phyloP scores from a whole-genome alignment of 2,888 invertebrate species.

The Thyatira batis region DNA sequence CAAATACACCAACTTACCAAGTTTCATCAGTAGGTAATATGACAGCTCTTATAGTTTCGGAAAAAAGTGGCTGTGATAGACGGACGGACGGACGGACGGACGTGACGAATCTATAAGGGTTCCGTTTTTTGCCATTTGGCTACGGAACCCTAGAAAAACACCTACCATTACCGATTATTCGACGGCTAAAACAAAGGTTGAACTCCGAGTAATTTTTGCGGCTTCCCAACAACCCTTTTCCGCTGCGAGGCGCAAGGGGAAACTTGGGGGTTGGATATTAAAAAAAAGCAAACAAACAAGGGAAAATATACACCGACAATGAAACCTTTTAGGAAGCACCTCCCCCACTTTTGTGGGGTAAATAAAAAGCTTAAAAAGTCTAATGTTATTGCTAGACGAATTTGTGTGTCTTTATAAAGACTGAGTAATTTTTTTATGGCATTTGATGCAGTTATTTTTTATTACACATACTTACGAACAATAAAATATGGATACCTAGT shows the following conservation, averaged over 20 bases:
- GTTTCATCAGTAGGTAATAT: no score
- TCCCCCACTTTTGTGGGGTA: constrained; percentile 53
- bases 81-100: no score
- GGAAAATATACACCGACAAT: constrained; percentile 61
- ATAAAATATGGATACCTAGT: no score
- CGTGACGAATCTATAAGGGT: no score
- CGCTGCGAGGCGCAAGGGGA: constrained; percentile 26
- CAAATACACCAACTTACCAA: no score
- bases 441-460: no score
- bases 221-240: constrained; percentile 73
- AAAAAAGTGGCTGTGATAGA: no score
- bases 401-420: not conserved
- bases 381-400: constrained; percentile 6
- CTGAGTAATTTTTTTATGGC: not conserved
- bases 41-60: no score
- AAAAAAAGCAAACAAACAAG: constrained; percentile 28
- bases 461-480: no score
- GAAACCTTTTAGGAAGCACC: constrained; percentile 78
- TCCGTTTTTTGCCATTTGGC: no score
- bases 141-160: no score
- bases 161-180: not conserved
- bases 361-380: constrained; percentile 58
- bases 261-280: constrained; percentile 36
- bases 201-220: constrained; percentile 48
- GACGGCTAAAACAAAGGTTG: constrained; percentile 21